Evolutionary conservation across 2,113 vertebrate genomes (phyloP).

Genomic region (Erythrolamprus reginae): DNA sequence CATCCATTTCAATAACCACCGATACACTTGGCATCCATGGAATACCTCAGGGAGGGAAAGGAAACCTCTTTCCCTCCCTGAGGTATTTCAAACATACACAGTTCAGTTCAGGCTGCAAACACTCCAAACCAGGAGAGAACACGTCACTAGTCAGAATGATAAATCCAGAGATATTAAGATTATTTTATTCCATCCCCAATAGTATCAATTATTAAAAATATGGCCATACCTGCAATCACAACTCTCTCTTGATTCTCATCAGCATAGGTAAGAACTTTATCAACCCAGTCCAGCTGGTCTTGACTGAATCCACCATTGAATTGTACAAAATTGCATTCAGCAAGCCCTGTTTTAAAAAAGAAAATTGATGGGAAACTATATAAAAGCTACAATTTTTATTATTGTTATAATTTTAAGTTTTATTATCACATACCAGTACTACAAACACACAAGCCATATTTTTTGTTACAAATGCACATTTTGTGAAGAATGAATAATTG

Average conservation of each 20-base stretch:
- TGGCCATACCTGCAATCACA: slow-evolving; percentile 77
- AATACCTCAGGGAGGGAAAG: too few relatives aligned
- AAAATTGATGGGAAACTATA: slow-evolving; percentile 24
- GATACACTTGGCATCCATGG: too few relatives aligned
- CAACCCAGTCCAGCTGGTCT: slow-evolving; percentile 85
- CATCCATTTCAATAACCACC: too few relatives aligned
- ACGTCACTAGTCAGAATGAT: neutral
- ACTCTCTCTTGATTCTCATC: slow-evolving; percentile 84
- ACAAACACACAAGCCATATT: neutral
- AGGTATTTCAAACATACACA: neutral
- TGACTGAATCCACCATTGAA: slow-evolving; percentile 91
- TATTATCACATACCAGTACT: neutral
- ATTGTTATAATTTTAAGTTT: too few relatives aligned
- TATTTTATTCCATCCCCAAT: neutral
- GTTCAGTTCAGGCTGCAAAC: neutral
- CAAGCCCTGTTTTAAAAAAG: slow-evolving; percentile 62
- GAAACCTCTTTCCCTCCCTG: neutral
- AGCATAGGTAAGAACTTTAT: slow-evolving; percentile 74
- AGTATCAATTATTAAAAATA: neutral
- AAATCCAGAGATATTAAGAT: neutral
- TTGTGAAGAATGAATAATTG: neutral
- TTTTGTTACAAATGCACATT: accelerated
- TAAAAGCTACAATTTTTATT: neutral
- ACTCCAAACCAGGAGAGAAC: neutral
- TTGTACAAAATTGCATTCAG: slow-evolving; percentile 76